These are phyloP conservation scores for Bhutanitis thaidina DNA, from an alignment of 2,888 invertebrate species.

Conservation along the genomic window DNA sequence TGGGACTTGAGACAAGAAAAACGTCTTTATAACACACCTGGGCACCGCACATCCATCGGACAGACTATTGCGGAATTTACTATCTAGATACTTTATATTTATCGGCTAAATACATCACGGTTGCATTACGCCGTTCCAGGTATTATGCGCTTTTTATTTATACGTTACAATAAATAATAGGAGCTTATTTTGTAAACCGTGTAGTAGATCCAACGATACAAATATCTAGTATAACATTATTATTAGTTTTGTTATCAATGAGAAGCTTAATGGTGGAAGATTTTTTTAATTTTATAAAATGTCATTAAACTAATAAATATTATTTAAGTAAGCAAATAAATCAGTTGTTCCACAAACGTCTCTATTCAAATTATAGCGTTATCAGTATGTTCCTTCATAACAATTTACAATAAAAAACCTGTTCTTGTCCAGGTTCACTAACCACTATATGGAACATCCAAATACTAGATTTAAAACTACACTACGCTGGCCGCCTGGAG, in stretches of 20 bases:
- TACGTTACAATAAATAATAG: not conserved
- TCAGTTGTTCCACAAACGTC: too few relatives aligned
- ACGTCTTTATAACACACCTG: constrained; percentile 72
- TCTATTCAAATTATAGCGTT: too few relatives aligned
- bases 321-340: too few relatives aligned
- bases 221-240: not conserved
- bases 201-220: not conserved
- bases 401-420: too few relatives aligned
- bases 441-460: too few relatives aligned
- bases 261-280: too few relatives aligned
- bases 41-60: constrained; percentile 37
- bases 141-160: not conserved
- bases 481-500: too few relatives aligned
- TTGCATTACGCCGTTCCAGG: not conserved
- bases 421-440: too few relatives aligned
- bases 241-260: not conserved
- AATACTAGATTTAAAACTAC: too few relatives aligned
- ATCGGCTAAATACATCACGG: not conserved
- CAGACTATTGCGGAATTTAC: constrained; percentile 33
- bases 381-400: too few relatives aligned
- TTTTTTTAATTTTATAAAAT: too few relatives aligned
- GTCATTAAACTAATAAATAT: too few relatives aligned
- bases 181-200: not conserved
- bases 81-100: constrained; percentile 46
- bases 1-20: constrained; percentile 52